Conservation (phyloP, 2,113 vertebrate species). For the Malurus cyaneus region DNA sequence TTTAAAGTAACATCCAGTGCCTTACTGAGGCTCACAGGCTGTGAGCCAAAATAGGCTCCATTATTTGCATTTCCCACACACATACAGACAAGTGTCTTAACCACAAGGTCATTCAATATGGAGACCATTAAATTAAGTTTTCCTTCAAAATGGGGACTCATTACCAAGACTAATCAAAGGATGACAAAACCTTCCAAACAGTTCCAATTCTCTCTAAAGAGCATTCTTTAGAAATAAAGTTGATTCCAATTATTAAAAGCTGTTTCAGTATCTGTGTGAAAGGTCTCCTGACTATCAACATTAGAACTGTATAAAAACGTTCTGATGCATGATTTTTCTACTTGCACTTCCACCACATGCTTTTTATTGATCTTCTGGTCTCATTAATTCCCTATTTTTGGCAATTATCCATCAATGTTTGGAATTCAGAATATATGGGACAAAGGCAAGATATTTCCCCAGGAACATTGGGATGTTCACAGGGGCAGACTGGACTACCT, state of each 20-base stretch:
- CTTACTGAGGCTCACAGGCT: conserved; percentile 47
- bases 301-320: background rate
- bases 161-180: conserved; percentile 71
- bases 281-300: background rate
- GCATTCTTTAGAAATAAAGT: conserved; percentile 21
- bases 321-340: background rate
- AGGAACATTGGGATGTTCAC: background rate
- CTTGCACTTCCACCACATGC: background rate
- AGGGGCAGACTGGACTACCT: background rate
- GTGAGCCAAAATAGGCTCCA: conserved; percentile 56
- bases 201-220: conserved; percentile 3
- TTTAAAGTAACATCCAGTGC: conserved; percentile 64
- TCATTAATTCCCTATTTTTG: background rate
- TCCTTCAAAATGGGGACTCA: conserved; percentile 64
- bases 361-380: conserved; percentile 21
- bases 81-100: conserved; percentile 64
- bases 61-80: conserved; percentile 77
- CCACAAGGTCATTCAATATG: conserved; percentile 69
- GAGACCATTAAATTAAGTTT: conserved; percentile 66
- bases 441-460: background rate
- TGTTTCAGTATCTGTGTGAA: conserved; percentile 35
- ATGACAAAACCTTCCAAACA: conserved; percentile 52
- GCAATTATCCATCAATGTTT: background rate
- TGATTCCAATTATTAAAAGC: conserved; percentile 31
- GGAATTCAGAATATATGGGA: background rate